phyloP scores from a whole-genome alignment of 2,888 invertebrate species.

The Deroplatys truncata region DNA sequence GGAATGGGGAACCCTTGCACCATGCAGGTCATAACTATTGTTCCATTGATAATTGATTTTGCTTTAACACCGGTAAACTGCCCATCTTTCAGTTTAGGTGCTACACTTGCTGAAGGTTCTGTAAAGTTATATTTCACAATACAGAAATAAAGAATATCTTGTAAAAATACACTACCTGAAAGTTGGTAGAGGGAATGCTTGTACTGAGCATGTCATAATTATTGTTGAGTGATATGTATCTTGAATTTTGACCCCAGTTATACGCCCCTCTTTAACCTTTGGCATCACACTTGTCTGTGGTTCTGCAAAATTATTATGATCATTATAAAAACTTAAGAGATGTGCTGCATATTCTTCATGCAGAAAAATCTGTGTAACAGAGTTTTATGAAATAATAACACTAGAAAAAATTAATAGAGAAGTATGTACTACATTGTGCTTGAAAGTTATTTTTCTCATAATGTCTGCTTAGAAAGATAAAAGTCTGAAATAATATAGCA shows the following conservation, averaged over 20 bases:
- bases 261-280: constrained; percentile 36
- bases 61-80: constrained; percentile 35
- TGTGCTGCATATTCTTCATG: background rate
- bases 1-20: constrained; percentile 55
- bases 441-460: too few relatives aligned
- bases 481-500: too few relatives aligned
- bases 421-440: too few relatives aligned
- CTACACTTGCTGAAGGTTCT: constrained; percentile 36
- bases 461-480: too few relatives aligned
- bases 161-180: constrained; percentile 45
- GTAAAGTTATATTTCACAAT: constrained; percentile 29
- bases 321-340: background rate
- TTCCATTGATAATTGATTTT: constrained; percentile 34
- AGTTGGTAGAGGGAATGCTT: constrained; percentile 50
- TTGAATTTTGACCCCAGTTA: constrained; percentile 33
- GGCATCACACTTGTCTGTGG: constrained; percentile 44
- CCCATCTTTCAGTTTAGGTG: constrained; percentile 36
- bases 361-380: too few relatives aligned
- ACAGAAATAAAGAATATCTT: background rate
- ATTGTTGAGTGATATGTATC: constrained; percentile 36
- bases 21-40: constrained; percentile 50
- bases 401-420: too few relatives aligned
- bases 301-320: constrained; percentile 38
- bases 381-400: too few relatives aligned
- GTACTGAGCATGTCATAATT: constrained; percentile 54